Percentiles rank a stretch among this genome's conserved stretches.
Conservation (phyloP, 2,888 invertebrate species). For the Teleiodes luculella region DNA sequence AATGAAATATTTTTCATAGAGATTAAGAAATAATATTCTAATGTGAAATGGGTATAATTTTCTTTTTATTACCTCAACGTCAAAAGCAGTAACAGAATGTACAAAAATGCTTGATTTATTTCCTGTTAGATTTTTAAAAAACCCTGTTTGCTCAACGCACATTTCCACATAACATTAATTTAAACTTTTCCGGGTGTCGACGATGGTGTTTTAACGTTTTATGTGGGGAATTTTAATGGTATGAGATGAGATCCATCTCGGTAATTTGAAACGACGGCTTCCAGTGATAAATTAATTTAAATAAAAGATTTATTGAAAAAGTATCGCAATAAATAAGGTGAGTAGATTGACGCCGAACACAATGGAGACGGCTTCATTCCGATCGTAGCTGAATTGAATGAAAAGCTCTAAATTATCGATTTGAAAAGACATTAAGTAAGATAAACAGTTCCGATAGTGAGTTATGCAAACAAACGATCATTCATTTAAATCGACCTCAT, state of each 20-base stretch:
- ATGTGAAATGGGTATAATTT: conserved; percentile 9
- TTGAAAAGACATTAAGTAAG: conserved; percentile 8
- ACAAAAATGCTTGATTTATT: conserved; percentile 16
- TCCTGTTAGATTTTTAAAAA: conserved; percentile 17
- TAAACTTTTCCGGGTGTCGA: conserved; percentile 11
- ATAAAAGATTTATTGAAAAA: conserved; percentile 6
- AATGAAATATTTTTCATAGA: too few species aligned
- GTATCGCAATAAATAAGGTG: conserved; percentile 1
- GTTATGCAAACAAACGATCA: conserved; percentile 13
- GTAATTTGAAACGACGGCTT: conserved; percentile 1
- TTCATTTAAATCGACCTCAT: conserved; percentile 23
- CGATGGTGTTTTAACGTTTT: conserved; percentile 11
- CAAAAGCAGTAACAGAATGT: conserved; percentile 17
- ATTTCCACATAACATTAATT: conserved; percentile 13
- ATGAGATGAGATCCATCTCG: not conserved
- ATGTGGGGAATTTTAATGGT: conserved; percentile 8
- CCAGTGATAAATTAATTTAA: not conserved
- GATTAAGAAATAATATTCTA: not conserved
- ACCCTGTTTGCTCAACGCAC: not conserved
- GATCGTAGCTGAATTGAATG: conserved; percentile 4
- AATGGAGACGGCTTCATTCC: not conserved
- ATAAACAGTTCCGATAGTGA: conserved; percentile 5
- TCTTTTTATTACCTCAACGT: conserved; percentile 18
- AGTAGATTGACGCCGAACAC: not conserved
- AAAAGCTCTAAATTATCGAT: conserved; percentile 8